These are phyloP conservation scores for Ailurus styani DNA, from an alignment of 2,113 vertebrate genomes.

Conservation along the genomic window DNA sequence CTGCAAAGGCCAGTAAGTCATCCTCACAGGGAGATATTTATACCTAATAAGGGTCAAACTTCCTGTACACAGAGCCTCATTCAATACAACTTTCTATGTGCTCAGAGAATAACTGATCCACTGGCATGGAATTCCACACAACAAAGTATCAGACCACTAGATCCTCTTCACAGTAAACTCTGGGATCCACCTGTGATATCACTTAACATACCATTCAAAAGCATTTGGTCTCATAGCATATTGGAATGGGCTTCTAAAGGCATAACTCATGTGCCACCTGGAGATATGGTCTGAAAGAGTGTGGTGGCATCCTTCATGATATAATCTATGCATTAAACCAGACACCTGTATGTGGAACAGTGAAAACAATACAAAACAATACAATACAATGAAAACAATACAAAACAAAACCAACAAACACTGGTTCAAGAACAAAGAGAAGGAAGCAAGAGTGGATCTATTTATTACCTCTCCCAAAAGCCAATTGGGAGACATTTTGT, in stretches of 20 bases:
- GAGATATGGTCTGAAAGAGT: neutral
- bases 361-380: neutral
- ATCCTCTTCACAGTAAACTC: neutral
- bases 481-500: neutral
- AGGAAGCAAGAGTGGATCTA: neutral
- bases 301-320: neutral
- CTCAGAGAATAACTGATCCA: neutral
- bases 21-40: neutral
- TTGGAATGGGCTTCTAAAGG: neutral
- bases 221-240: neutral
- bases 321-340: neutral
- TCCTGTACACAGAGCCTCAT: neutral
- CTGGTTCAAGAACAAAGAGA: neutral
- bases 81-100: neutral
- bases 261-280: neutral
- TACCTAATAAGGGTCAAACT: neutral
- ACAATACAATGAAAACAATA: neutral
- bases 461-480: neutral
- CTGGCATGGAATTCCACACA: neutral
- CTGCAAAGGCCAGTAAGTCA: neutral
- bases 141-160: neutral
- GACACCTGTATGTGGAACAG: neutral
- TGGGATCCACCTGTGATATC: neutral
- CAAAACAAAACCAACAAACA: neutral
- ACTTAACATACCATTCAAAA: neutral